Evolutionary conservation across 2,113 vertebrate genomes (phyloP).

Genomic region (Podarcis muralis): DNA sequence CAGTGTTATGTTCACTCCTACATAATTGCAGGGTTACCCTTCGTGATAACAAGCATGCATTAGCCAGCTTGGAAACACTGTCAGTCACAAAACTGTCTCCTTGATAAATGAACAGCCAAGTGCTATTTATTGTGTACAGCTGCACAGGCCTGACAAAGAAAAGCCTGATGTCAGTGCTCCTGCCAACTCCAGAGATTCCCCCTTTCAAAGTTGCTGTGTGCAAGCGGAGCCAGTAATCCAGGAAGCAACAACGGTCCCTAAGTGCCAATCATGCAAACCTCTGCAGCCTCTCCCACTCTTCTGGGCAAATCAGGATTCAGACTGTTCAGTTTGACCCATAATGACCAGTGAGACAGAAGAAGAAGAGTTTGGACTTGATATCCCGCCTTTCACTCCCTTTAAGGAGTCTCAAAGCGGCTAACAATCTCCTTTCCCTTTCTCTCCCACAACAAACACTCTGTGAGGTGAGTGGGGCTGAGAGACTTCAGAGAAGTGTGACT

Average conservation of each 20-base stretch:
- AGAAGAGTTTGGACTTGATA: too few relatives aligned
- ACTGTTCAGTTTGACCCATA: too few relatives aligned
- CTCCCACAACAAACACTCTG: too few relatives aligned
- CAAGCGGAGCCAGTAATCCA: background rate
- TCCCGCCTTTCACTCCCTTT: too few relatives aligned
- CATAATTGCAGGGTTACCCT: background rate
- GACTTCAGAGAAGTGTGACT: too few relatives aligned
- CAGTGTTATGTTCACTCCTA: background rate
- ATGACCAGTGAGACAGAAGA: background rate
- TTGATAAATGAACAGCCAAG: constrained; percentile 10
- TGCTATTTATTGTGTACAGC: background rate
- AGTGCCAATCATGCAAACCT: background rate
- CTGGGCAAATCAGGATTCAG: background rate
- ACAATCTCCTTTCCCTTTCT: too few relatives aligned
- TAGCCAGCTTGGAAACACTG: background rate
- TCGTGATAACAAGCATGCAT: constrained; percentile 4
- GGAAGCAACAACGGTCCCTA: too few relatives aligned
- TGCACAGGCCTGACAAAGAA: background rate
- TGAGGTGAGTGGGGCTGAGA: too few relatives aligned
- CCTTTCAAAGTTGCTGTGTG: background rate
- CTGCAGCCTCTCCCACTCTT: background rate
- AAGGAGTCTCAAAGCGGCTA: too few relatives aligned
- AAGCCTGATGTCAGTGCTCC: background rate
- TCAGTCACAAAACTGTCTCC: constrained; percentile 7
- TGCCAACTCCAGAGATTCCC: background rate